Conservation (phyloP, 1,140 invertebrate species). For the Bombus huntii region DNA sequence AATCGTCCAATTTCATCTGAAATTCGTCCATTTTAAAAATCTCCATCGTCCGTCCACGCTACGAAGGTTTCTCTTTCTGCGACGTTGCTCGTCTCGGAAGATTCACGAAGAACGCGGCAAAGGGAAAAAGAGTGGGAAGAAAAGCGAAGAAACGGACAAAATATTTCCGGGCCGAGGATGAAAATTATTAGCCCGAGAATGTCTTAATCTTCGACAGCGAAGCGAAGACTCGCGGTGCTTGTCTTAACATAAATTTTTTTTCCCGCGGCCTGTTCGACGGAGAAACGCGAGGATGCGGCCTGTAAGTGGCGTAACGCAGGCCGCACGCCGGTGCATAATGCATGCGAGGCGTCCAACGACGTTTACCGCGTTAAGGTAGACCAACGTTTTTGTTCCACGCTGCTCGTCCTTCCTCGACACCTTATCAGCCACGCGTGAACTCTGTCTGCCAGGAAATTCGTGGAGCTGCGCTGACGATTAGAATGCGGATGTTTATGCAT, state of each 20-base stretch:
- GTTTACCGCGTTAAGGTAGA: constrained; percentile 38
- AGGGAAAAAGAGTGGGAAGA: neutral
- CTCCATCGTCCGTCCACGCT: neutral
- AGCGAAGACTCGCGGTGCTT: constrained; percentile 57
- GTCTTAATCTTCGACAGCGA: constrained; percentile 76
- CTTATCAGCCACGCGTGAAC: constrained; percentile 21
- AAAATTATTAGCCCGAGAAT: constrained; percentile 81
- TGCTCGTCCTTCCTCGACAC: constrained; percentile 13
- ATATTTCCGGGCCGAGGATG: constrained; percentile 71
- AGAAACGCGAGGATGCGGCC: constrained; percentile 46
- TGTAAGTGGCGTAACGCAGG: constrained; percentile 49
- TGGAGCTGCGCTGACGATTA: neutral
- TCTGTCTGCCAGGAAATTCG: neutral
- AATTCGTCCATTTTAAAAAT: neutral
- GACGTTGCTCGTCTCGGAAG: neutral
- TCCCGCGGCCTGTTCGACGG: constrained; percentile 7
- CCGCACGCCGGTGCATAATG: constrained; percentile 56
- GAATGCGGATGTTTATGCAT: neutral
- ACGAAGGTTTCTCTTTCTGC: neutral
- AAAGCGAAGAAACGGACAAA: constrained; percentile 68
- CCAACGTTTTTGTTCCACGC: neutral
- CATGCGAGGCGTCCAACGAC: constrained; percentile 57
- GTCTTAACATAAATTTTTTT: constrained; percentile 70
- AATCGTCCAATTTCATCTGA: constrained; percentile 5
- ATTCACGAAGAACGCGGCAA: rapidly evolving